These are phyloP conservation scores for Drosophila maculinotata DNA, from an alignment of 2,888 invertebrate genomes.

Conservation along the genomic window DNA sequence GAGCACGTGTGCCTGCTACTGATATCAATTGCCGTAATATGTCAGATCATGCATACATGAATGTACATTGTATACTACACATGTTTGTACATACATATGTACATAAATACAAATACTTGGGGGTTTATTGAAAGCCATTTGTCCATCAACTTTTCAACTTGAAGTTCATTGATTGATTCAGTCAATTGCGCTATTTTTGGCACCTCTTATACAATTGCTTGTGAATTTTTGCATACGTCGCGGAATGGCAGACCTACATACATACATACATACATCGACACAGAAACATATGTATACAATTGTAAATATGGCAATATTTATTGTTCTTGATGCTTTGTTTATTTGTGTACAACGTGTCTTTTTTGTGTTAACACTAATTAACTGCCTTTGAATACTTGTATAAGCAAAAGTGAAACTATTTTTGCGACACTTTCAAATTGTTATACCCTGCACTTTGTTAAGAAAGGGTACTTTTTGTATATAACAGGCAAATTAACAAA, in stretches of 20 bases:
- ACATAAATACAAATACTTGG: neutral
- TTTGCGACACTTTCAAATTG: neutral
- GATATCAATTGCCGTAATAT: slow-evolving; percentile 41
- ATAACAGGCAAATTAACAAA: too few relatives aligned
- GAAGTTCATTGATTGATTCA: slow-evolving; percentile 50
- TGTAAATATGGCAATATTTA: neutral
- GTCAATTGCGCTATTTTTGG: slow-evolving; percentile 50
- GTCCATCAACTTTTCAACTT: neutral
- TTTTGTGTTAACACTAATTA: neutral
- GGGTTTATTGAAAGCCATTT: slow-evolving; percentile 1
- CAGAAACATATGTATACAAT: neutral
- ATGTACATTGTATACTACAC: neutral
- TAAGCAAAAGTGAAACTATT: neutral
- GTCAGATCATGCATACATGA: slow-evolving; percentile 3
- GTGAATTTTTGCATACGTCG: neutral
- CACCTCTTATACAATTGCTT: slow-evolving; percentile 3
- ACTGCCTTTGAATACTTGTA: neutral
- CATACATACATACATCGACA: too few relatives aligned
- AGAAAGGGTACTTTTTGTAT: neutral
- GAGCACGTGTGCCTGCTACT: slow-evolving; percentile 21
- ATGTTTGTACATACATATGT: neutral
- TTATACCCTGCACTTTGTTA: neutral
- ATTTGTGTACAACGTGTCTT: neutral
- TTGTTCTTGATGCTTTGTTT: neutral
- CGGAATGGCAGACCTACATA: neutral